These are phyloP conservation scores for Maconellicoccus hirsutus DNA, from an alignment of 1,140 invertebrate genomes.

Conservation along the genomic window DNA sequence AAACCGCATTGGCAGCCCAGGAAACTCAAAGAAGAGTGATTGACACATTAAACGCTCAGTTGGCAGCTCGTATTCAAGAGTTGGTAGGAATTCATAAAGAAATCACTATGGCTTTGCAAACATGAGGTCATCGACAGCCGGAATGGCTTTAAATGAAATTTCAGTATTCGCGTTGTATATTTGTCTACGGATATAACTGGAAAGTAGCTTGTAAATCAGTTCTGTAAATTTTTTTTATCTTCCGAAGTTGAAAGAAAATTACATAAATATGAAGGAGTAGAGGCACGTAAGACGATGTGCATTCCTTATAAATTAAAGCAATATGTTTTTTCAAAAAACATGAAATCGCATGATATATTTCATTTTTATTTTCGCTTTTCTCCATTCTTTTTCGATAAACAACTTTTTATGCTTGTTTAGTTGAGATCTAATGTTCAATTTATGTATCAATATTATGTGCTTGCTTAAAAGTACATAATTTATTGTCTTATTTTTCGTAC, in stretches of 20 bases:
- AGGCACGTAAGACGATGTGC: neutral
- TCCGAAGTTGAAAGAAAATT: neutral
- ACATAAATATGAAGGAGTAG: neutral
- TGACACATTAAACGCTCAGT: constrained; percentile 67
- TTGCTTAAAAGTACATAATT: too few species aligned
- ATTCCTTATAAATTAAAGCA: neutral
- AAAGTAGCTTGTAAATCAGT: neutral
- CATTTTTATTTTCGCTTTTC: neutral
- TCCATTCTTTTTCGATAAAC: neutral
- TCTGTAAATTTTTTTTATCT: neutral
- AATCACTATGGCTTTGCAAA: constrained; percentile 62
- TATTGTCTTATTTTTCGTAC: too few species aligned
- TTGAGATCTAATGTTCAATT: too few species aligned
- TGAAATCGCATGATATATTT: neutral
- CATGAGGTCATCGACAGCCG: constrained; percentile 35
- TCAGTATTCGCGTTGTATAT: constrained; percentile 1
- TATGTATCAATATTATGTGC: too few species aligned
- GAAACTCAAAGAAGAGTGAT: constrained; percentile 74
- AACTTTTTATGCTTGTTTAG: too few species aligned
- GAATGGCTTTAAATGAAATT: constrained; percentile 23
- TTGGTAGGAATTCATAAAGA: constrained; percentile 72
- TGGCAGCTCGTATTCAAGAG: constrained; percentile 74
- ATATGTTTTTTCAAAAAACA: too few species aligned
- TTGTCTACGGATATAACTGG: neutral
- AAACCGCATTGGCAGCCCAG: constrained; percentile 64